These are phyloP conservation scores for Australoheros facetus DNA, from an alignment of 2,797 vertebrate genomes.

Conservation along the genomic window DNA sequence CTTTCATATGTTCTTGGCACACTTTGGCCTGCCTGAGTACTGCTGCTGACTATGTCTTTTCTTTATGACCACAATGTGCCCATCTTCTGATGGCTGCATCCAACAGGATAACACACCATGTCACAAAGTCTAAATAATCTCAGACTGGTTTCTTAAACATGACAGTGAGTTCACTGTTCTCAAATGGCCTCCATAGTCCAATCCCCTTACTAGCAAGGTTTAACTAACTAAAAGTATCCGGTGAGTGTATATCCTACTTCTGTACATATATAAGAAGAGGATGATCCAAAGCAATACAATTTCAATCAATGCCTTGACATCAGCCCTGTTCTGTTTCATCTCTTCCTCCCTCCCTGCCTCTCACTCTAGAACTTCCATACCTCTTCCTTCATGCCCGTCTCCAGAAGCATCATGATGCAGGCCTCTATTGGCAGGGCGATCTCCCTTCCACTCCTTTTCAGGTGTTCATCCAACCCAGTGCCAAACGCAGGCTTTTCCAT, in stretches of 20 bases:
- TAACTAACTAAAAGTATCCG: neutral
- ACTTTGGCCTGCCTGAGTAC: neutral
- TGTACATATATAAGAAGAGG: no score
- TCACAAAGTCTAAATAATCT: neutral
- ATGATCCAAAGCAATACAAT: neutral
- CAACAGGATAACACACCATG: neutral
- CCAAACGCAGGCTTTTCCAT: conserved; percentile 97
- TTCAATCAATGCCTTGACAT: neutral
- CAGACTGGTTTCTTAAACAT: neutral
- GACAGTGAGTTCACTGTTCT: neutral
- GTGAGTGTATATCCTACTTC: neutral
- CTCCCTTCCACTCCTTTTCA: conserved; percentile 93
- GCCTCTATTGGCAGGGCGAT: conserved; percentile 94
- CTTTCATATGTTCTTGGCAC: neutral
- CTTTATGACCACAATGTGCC: neutral
- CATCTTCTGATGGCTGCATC: neutral
- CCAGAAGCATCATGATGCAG: conserved; percentile 97
- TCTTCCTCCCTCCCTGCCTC: neutral
- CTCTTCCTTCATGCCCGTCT: conserved; percentile 98
- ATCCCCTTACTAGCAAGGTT: neutral
- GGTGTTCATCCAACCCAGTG: conserved; percentile 91
- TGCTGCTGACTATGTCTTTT: neutral
- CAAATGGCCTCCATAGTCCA: neutral
- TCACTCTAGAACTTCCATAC: conserved; percentile 63
- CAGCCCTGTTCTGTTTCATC: neutral